Evolutionary conservation across 2,113 vertebrate genomes (phyloP).

Genomic region (Petrocephalus microphthalmus): DNA sequence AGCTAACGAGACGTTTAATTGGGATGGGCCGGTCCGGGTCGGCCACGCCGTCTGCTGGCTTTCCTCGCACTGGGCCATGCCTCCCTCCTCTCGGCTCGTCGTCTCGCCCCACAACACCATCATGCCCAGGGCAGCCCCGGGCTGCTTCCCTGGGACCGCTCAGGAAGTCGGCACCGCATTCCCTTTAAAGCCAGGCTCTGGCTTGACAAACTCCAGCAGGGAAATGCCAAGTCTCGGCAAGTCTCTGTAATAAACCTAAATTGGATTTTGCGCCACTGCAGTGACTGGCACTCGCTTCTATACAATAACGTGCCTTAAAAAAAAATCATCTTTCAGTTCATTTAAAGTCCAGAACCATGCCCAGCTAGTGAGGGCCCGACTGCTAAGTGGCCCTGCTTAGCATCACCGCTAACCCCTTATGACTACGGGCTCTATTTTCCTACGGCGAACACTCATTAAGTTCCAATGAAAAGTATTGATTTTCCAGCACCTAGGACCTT

Average conservation of each 20-base stretch:
- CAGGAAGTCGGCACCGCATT: background rate
- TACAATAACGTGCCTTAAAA: background rate
- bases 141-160: background rate
- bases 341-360: background rate
- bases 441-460: background rate
- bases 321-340: background rate
- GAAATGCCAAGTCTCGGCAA: background rate
- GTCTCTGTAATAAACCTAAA: constrained; percentile 6
- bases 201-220: background rate
- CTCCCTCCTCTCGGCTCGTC: background rate
- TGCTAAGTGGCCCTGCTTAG: background rate
- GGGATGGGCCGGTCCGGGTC: background rate
- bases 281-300: background rate
- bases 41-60: background rate
- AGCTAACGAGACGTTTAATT: background rate
- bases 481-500: background rate
- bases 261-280: background rate
- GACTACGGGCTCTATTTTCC: background rate
- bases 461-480: background rate
- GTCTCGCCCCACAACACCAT: background rate
- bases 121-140: background rate
- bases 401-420: background rate
- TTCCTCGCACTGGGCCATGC: background rate
- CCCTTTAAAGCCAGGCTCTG: background rate
- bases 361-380: background rate